Conservation (phyloP, 2,888 invertebrate species). For the Drosophila barbarae region DNA sequence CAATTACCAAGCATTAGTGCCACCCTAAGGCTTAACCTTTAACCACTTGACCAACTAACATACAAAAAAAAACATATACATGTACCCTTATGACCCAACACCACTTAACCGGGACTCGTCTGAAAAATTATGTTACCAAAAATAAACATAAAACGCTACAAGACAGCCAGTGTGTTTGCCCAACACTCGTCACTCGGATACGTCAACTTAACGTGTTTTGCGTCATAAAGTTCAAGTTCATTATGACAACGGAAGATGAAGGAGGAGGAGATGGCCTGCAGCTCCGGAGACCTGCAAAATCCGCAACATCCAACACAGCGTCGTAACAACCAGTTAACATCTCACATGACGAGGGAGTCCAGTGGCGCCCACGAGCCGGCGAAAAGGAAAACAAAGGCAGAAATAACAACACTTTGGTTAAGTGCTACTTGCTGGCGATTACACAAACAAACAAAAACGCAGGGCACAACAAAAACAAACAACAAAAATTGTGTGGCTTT, state of each 20-base stretch:
- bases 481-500: slow-evolving; percentile 13
- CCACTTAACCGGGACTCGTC: slow-evolving; percentile 32
- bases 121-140: slow-evolving; percentile 32
- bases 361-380: slow-evolving; percentile 38
- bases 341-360: slow-evolving; percentile 26
- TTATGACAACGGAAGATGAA: slow-evolving; percentile 55
- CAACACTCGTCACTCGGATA: slow-evolving; percentile 49
- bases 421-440: slow-evolving; percentile 68
- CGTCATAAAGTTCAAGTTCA: slow-evolving; percentile 74
- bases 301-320: slow-evolving; percentile 16
- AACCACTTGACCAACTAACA: slow-evolving; percentile 34
- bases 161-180: slow-evolving; percentile 31
- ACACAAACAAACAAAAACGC: slow-evolving; percentile 51
- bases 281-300: slow-evolving; percentile 13
- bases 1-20: neutral
- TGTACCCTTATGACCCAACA: slow-evolving; percentile 25
- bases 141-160: slow-evolving; percentile 26
- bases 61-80: neutral
- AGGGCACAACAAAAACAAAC: slow-evolving; percentile 40
- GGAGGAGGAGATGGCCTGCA: slow-evolving; percentile 37
- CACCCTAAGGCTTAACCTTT: slow-evolving; percentile 20
- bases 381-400: slow-evolving; percentile 31
- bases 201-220: slow-evolving; percentile 68
- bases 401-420: slow-evolving; percentile 45
- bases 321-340: slow-evolving; percentile 47